Conservation (phyloP, 2,113 vertebrate species). For the Hippopotamus amphibius region DNA sequence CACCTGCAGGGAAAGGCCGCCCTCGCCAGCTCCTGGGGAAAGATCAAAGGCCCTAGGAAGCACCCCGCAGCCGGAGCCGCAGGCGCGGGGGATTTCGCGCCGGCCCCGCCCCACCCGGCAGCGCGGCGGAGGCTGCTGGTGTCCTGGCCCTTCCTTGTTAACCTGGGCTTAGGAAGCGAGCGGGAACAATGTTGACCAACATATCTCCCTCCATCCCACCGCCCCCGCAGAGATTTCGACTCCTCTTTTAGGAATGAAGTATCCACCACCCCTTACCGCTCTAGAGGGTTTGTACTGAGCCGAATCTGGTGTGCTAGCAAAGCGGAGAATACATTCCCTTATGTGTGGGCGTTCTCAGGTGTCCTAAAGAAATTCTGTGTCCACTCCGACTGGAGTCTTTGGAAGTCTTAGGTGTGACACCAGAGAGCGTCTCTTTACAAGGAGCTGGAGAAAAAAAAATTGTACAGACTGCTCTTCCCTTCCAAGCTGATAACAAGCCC, state of each 20-base stretch:
- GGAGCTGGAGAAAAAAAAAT: not conserved
- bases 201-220: accelerated
- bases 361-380: not conserved
- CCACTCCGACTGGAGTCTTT: not conserved
- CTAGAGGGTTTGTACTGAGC: not conserved
- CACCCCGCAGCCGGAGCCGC: not conserved
- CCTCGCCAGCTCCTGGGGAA: not conserved
- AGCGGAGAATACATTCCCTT: not conserved
- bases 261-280: not conserved
- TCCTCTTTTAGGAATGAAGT: not conserved
- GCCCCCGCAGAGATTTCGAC: not conserved
- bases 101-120: not conserved
- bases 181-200: not conserved
- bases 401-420: not conserved
- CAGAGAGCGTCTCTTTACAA: not conserved
- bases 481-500: not conserved
- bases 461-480: not conserved
- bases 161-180: not conserved
- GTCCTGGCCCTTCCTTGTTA: not conserved
- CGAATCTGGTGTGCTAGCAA: not conserved
- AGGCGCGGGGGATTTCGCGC: accelerated
- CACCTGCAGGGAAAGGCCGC: not conserved
- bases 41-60: slow-evolving; percentile 60
- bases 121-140: accelerated
- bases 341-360: not conserved